Conservation (phyloP, 2,113 vertebrate genomes). For the Pterocles gutturalis region DNA sequence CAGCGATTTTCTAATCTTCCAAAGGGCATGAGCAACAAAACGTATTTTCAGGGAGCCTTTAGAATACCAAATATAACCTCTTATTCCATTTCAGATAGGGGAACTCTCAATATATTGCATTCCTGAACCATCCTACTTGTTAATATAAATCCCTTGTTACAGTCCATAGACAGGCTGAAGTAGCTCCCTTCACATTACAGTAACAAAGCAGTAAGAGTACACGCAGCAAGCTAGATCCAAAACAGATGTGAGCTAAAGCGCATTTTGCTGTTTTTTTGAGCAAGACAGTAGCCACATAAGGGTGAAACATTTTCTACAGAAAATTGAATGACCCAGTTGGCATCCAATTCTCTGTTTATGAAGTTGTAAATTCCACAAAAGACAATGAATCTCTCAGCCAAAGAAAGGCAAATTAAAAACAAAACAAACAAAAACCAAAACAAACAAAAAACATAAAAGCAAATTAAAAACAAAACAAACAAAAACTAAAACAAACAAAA, state of each 20-base stretch:
- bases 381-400: not conserved
- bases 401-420: not conserved
- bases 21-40: not conserved
- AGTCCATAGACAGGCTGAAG: not conserved
- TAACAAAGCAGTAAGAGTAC: not conserved
- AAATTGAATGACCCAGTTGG: not conserved
- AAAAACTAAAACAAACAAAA: too few species aligned
- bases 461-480: too few species aligned
- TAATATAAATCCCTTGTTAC: not conserved
- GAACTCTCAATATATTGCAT: not conserved
- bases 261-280: not conserved
- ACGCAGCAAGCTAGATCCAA: not conserved
- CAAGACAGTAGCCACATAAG: not conserved
- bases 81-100: not conserved
- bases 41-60: not conserved
- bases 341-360: not conserved
- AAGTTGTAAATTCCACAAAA: not conserved
- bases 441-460: too few species aligned
- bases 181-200: not conserved
- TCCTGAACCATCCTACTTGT: not conserved
- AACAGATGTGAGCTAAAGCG: not conserved
- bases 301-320: not conserved
- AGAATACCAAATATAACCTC: not conserved
- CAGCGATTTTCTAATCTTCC: not conserved
- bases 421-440: too few species aligned